phyloP scores from a whole-genome alignment of 2,113 vertebrate genomes.

The Takifugu flavidus region DNA sequence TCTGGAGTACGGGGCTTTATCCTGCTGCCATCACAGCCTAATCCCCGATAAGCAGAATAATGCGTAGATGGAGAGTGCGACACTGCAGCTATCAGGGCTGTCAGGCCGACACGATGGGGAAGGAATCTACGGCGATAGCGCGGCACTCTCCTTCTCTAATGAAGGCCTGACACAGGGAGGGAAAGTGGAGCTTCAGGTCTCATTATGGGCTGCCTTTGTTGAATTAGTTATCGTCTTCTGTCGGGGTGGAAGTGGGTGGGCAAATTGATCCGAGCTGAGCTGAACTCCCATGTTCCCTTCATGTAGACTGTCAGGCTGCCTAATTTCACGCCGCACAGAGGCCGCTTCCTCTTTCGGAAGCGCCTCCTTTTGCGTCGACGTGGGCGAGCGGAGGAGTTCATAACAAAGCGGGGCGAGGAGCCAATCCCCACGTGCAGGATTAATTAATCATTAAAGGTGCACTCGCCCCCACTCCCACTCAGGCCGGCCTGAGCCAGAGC shows the following conservation, averaged over 20 bases:
- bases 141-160: no score
- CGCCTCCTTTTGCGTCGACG: conserved; percentile 22
- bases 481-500: conserved; percentile 4
- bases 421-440: not conserved
- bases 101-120: no score
- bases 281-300: conserved; percentile 23
- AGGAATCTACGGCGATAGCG: no score
- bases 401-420: conserved; percentile 10
- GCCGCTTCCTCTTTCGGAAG: conserved; percentile 21
- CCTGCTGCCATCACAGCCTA: no score
- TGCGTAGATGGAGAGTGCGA: no score
- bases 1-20: no score
- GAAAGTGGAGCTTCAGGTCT: not conserved
- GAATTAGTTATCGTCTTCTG: conserved; percentile 30
- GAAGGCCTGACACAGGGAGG: no score
- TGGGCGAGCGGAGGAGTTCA: conserved; percentile 22
- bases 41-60: no score
- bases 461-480: conserved; percentile 26
- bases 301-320: conserved; percentile 19
- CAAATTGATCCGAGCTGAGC: conserved; percentile 51
- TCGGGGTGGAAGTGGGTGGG: conserved; percentile 27
- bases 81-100: no score
- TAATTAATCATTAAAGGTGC: conserved; percentile 25
- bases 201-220: conserved; percentile 24
- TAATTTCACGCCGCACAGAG: conserved; percentile 8